Evolutionary conservation across 2,113 vertebrate genomes (phyloP).

Genomic region (Dromaius novaehollandiae): DNA sequence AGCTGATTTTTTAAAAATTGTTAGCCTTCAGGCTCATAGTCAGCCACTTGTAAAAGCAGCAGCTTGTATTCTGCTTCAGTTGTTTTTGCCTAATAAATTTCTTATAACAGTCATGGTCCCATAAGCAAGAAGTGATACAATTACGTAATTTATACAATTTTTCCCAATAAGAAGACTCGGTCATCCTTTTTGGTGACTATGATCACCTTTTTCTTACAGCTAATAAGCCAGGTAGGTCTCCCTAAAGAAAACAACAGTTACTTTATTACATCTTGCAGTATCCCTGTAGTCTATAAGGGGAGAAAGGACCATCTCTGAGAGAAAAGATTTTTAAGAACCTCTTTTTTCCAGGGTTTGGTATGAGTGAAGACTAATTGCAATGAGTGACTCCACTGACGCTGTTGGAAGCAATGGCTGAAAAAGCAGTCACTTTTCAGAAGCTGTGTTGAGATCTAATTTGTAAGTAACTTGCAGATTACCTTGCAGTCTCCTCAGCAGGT

Average conservation of each 20-base stretch:
- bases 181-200: not conserved
- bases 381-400: accelerated
- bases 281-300: not conserved
- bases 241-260: not conserved
- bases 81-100: not conserved
- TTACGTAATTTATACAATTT: not conserved
- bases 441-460: not conserved
- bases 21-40: not conserved
- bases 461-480: not conserved
- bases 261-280: not conserved
- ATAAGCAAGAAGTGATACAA: not conserved
- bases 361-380: not conserved
- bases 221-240: not conserved
- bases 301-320: not conserved
- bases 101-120: not conserved
- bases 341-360: not conserved
- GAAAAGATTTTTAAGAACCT: not conserved
- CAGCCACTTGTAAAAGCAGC: slow-evolving; percentile 29
- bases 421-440: not conserved
- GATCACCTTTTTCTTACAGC: not conserved
- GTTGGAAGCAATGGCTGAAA: not conserved
- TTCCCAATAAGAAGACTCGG: not conserved
- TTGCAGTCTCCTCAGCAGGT: accelerated
- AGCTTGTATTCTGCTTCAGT: not conserved
- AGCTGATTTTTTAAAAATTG: slow-evolving; percentile 13